phyloP scores from a whole-genome alignment of 2,113 vertebrate genomes.

The Macquaria ambigua region DNA sequence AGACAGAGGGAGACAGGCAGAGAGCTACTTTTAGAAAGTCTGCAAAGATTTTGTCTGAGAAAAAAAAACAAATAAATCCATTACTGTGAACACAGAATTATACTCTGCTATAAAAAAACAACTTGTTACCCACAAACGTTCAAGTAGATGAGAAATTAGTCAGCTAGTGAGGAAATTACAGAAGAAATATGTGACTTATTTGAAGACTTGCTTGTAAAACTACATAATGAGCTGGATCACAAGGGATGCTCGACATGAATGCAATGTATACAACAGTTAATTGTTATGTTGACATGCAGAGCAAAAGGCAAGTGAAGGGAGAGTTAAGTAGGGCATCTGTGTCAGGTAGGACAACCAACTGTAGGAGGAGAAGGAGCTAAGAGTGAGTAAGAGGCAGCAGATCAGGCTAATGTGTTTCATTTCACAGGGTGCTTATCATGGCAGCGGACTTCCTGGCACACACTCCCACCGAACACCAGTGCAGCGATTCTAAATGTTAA shows the following conservation, averaged over 20 bases:
- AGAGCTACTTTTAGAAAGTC: slow-evolving; percentile 24
- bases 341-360: slow-evolving; percentile 22
- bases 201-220: neutral
- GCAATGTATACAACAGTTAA: slow-evolving; percentile 4
- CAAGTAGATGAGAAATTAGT: neutral
- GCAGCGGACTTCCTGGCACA: slow-evolving; percentile 58
- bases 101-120: slow-evolving; percentile 1
- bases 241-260: neutral
- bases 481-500: slow-evolving; percentile 66
- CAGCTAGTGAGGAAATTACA: slow-evolving; percentile 11
- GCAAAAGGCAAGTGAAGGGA: slow-evolving; percentile 8
- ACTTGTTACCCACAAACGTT: neutral
- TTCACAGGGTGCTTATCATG: slow-evolving; percentile 45
- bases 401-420: slow-evolving; percentile 51
- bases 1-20: neutral
- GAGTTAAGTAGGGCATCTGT: slow-evolving; percentile 31
- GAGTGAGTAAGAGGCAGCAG: slow-evolving; percentile 38
- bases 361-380: slow-evolving; percentile 27
- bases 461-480: slow-evolving; percentile 56
- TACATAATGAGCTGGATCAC: neutral
- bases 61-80: slow-evolving; percentile 13
- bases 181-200: slow-evolving; percentile 3
- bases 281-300: slow-evolving; percentile 23
- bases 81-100: neutral
- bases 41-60: neutral